Percentiles rank a stretch among this genome's conserved stretches.
Conservation (phyloP, 2,888 invertebrate species). For the Rhodophaea formosa region DNA sequence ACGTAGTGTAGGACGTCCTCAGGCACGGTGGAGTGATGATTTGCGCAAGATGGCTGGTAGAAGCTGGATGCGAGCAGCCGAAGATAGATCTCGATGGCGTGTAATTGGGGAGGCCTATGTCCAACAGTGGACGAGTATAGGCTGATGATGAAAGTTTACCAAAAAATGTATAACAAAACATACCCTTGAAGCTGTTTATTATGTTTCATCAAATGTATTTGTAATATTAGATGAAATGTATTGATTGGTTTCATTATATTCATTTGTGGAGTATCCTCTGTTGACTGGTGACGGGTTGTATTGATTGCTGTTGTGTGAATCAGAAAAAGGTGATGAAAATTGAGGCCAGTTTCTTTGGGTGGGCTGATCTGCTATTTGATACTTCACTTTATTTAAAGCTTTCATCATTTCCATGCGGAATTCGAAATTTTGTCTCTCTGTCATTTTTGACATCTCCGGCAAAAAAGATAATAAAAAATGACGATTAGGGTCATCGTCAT, state of each 20-base stretch:
- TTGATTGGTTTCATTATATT: conserved; percentile 16
- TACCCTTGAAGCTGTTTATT: conserved; percentile 6
- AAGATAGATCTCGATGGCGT: too few species aligned
- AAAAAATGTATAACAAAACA: neutral
- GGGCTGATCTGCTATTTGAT: conserved; percentile 23
- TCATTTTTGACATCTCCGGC: conserved; percentile 24
- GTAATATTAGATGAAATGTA: conserved; percentile 18
- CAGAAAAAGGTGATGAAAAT: conserved; percentile 20
- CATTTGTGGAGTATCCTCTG: conserved; percentile 19
- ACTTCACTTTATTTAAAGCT: conserved; percentile 24
- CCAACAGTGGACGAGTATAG: too few species aligned
- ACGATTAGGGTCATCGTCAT: conserved; percentile 23
- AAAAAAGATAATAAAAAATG: conserved; percentile 22
- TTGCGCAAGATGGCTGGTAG: too few species aligned
- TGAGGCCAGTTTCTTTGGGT: conserved; percentile 17
- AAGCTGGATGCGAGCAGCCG: too few species aligned
- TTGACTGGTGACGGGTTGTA: conserved; percentile 19
- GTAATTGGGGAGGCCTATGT: too few species aligned
- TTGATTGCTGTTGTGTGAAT: conserved; percentile 19
- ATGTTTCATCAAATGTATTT: conserved; percentile 19
- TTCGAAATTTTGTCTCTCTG: conserved; percentile 16
- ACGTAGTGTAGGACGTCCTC: too few species aligned
- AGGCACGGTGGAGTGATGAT: too few species aligned
- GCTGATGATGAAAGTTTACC: too few species aligned
- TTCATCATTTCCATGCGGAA: conserved; percentile 24